A percentile compares a stretch with the other conserved stretches of the same genome.
phyloP scores from a whole-genome alignment of 2,113 vertebrate species.

The Vimba vimba region DNA sequence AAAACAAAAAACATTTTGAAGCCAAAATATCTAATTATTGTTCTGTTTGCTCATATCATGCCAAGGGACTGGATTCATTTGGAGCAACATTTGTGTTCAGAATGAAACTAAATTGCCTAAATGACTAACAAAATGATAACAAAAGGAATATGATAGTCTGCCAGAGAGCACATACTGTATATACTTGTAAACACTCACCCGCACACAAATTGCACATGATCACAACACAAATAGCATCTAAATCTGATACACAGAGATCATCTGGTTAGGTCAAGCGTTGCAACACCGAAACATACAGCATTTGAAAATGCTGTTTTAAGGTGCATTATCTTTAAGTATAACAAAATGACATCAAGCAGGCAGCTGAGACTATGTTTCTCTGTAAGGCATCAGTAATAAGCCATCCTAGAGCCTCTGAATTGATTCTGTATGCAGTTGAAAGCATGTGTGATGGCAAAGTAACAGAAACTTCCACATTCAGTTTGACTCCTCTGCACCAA shows the following conservation, averaged over 20 bases:
- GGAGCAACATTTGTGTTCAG: constrained; percentile 44
- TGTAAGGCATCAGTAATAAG: constrained; percentile 19
- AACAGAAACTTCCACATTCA: constrained; percentile 23
- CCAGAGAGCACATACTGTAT: neutral
- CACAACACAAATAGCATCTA: constrained; percentile 15
- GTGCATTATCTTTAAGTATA: neutral
- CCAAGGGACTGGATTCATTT: constrained; percentile 50
- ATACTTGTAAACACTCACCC: constrained; percentile 2
- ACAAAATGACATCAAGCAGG: constrained; percentile 25
- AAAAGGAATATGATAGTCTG: constrained; percentile 32
- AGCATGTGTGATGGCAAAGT: constrained; percentile 53
- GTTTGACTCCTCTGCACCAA: constrained; percentile 36
- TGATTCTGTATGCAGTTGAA: constrained; percentile 50
- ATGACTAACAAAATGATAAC: constrained; percentile 22
- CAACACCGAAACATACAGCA: neutral
- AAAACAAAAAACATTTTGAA: neutral
- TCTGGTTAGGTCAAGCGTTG: neutral
- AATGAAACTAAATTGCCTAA: constrained; percentile 47
- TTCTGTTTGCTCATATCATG: constrained; percentile 41
- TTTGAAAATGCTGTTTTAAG: neutral
- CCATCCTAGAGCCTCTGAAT: constrained; percentile 19
- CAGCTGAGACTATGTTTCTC: neutral
- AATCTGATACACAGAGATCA: constrained; percentile 29
- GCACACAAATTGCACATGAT: neutral
- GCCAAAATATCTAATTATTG: constrained; percentile 53